Evolutionary conservation across 2,888 invertebrate species (phyloP).

Genomic region (Heliconius cydno): DNA sequence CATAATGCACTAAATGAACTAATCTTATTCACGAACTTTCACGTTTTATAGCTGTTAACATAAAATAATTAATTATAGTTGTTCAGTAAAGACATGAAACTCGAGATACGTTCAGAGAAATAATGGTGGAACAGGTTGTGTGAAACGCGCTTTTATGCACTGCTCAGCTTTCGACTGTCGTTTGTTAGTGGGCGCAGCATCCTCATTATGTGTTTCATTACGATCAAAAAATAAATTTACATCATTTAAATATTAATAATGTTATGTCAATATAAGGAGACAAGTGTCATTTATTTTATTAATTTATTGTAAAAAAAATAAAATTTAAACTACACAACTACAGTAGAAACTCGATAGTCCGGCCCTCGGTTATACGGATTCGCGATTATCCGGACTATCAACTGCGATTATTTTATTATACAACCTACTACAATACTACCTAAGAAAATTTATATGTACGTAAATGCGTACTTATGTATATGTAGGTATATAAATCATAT

Average conservation of each 20-base stretch:
- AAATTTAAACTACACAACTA: no score
- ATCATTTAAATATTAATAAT: background rate
- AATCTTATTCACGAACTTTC: constrained; percentile 29
- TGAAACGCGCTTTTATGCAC: constrained; percentile 44
- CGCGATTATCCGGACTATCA: no score
- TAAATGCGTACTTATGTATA: no score
- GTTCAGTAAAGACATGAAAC: constrained; percentile 23
- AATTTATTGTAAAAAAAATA: no score
- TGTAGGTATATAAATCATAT: no score
- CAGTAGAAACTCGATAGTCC: no score
- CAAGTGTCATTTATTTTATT: no score
- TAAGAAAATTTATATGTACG: no score
- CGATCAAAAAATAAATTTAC: background rate
- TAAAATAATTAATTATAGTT: constrained; percentile 1
- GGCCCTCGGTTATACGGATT: no score
- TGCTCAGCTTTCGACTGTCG: constrained; percentile 44
- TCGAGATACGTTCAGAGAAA: constrained; percentile 67
- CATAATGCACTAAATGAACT: constrained; percentile 78
- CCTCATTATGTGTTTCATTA: constrained; percentile 10
- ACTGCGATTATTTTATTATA: no score
- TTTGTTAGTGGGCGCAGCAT: constrained; percentile 35
- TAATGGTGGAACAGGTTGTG: constrained; percentile 60
- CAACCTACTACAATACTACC: no score
- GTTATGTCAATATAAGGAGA: no score
- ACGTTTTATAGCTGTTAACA: constrained; percentile 6